Conservation (phyloP, 2,888 invertebrate species). For the Ischnus inquisitorius region DNA sequence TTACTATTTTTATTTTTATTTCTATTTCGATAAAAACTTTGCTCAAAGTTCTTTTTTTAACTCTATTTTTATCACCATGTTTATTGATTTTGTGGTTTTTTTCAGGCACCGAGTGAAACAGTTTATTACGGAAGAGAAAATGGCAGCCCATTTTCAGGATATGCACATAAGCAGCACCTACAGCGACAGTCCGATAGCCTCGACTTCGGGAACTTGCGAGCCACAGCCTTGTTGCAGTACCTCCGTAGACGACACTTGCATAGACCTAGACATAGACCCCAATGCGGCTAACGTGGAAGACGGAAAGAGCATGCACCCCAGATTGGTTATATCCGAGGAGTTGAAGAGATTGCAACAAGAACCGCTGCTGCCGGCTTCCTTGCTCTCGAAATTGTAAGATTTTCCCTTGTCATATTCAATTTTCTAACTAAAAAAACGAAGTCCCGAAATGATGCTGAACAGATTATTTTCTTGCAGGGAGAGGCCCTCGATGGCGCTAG, state of each 20-base stretch:
- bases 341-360: conserved; percentile 89
- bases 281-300: conserved; percentile 64
- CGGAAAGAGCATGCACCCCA: conserved; percentile 79
- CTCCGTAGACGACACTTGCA: conserved; percentile 69
- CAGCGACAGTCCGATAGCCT: conserved; percentile 69
- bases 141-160: conserved; percentile 92
- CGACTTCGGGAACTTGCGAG: conserved; percentile 74
- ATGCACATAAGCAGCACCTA: conserved; percentile 89
- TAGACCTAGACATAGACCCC: conserved; percentile 74
- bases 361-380: conserved; percentile 89
- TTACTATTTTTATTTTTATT: too few species aligned
- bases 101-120: conserved; percentile 87
- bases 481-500: conserved; percentile 92
- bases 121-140: conserved; percentile 93
- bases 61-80: not conserved
- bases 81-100: not conserved
- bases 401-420: not conserved
- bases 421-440: not conserved
- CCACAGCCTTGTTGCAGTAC: conserved; percentile 62
- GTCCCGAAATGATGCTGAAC: conserved; percentile 69
- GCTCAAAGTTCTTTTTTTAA: too few species aligned
- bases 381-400: conserved; percentile 86
- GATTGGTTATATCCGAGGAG: conserved; percentile 90
- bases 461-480: conserved; percentile 86
- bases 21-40: too few species aligned